Evolutionary conservation across 2,888 invertebrate genomes (phyloP).

Genomic region (Spatulosminthurus flaviceps): DNA sequence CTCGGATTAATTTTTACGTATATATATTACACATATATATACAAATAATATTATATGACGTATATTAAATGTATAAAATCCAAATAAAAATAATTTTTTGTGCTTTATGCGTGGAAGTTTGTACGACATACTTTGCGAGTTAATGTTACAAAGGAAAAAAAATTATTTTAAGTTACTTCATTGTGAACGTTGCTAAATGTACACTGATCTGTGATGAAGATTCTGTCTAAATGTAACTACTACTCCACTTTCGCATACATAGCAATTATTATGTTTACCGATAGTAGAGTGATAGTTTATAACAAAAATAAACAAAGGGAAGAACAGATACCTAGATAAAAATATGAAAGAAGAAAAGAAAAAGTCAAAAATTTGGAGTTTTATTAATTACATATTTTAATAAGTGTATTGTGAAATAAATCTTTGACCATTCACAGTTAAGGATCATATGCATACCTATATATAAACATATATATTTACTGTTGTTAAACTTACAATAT

Average conservation of each 20-base stretch:
- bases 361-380: slow-evolving; percentile 23
- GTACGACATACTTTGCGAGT: slow-evolving; percentile 22
- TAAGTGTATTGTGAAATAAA: not conserved
- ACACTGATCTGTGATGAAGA: slow-evolving; percentile 44
- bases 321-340: not conserved
- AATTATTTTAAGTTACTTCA: slow-evolving; percentile 20
- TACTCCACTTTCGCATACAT: slow-evolving; percentile 24
- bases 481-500: slow-evolving; percentile 10
- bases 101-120: slow-evolving; percentile 28
- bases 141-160: not conserved
- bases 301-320: not conserved
- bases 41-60: no score
- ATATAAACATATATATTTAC: no score
- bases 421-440: not conserved
- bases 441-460: not conserved
- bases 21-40: not conserved
- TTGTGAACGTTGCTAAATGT: slow-evolving; percentile 40
- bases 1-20: not conserved
- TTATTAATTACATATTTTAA: slow-evolving; percentile 14
- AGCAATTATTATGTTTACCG: slow-evolving; percentile 20
- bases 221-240: slow-evolving; percentile 39
- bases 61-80: slow-evolving; percentile 8
- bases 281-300: slow-evolving; percentile 6
- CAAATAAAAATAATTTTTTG: slow-evolving; percentile 12
- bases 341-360: not conserved